Evolutionary conservation across 2,797 vertebrate species (phyloP).

Genomic region (Babyrousa celebensis): DNA sequence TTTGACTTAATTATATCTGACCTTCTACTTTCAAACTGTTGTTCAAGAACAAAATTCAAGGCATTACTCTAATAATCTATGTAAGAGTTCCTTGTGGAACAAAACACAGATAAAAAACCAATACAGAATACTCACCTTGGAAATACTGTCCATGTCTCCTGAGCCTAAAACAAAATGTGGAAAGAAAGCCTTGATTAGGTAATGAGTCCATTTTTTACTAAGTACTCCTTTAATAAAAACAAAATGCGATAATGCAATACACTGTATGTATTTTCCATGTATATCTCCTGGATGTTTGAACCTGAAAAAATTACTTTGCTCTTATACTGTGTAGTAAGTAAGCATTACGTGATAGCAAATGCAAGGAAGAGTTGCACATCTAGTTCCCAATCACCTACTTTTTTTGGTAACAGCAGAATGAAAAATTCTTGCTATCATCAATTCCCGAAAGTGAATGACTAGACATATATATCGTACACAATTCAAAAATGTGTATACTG

Average conservation of each 20-base stretch:
- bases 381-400: not conserved
- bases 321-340: not conserved
- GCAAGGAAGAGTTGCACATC: not conserved
- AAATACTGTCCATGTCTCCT: conserved; percentile 99
- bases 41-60: conserved; percentile 43
- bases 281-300: not conserved
- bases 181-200: conserved; percentile 83
- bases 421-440: not conserved
- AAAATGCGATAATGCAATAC: not conserved
- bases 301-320: conserved; percentile 10
- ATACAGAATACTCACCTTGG: conserved; percentile 94
- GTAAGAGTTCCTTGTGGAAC: conserved; percentile 15
- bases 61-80: conserved; percentile 60
- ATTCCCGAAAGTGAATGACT: not conserved
- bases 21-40: conserved; percentile 49
- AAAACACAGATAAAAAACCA: conserved; percentile 66
- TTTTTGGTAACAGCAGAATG: conserved; percentile 6
- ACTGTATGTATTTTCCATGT: not conserved
- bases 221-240: conserved; percentile 27
- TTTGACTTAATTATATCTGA: not conserved
- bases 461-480: not conserved
- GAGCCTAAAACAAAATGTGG: conserved; percentile 93
- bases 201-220: conserved; percentile 61
- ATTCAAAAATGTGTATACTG: not conserved
- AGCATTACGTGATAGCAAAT: not conserved